phyloP scores from a whole-genome alignment of 2,888 invertebrate species.

The Idaea aversata region DNA sequence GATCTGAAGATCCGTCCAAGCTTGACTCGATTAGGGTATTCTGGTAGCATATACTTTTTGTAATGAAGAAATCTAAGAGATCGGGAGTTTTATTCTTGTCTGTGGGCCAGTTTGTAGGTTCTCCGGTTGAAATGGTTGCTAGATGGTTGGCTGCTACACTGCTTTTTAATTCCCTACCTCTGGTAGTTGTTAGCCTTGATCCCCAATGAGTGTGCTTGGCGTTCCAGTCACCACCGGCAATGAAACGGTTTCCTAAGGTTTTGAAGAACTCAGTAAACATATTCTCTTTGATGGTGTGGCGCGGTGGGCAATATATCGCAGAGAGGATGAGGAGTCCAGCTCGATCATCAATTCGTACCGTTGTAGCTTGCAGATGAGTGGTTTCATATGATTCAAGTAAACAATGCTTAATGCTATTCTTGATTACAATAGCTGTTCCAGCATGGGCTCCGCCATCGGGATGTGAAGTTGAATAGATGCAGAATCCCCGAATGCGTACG shows the following conservation, averaged over 20 bases:
- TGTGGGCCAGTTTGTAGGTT: conserved; percentile 27
- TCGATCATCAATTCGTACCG: conserved; percentile 3
- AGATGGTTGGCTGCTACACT: conserved; percentile 17
- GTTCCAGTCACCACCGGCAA: conserved; percentile 13
- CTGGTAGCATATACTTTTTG: too few relatives aligned
- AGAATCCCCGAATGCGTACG: conserved; percentile 16
- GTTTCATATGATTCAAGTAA: too few relatives aligned
- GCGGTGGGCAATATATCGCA: conserved; percentile 18
- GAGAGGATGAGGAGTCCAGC: conserved; percentile 12
- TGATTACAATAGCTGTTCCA: conserved; percentile 11
- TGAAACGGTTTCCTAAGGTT: conserved; percentile 13
- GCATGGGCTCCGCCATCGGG: conserved; percentile 24
- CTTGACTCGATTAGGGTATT: too few relatives aligned
- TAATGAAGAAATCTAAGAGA: too few relatives aligned
- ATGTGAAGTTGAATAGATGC: conserved; percentile 18
- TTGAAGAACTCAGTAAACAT: conserved; percentile 9
- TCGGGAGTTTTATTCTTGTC: conserved; percentile 13
- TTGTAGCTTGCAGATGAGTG: too few relatives aligned
- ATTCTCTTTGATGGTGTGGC: conserved; percentile 11
- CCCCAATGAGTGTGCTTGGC: conserved; percentile 13
- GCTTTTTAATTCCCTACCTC: conserved; percentile 25
- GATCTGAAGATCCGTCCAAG: too few relatives aligned
- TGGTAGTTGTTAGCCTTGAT: conserved; percentile 20
- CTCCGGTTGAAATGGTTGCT: conserved; percentile 14
- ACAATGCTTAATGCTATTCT: too few relatives aligned